Conservation (phyloP, 2,888 invertebrate genomes). For the Blastobasis adustella region DNA sequence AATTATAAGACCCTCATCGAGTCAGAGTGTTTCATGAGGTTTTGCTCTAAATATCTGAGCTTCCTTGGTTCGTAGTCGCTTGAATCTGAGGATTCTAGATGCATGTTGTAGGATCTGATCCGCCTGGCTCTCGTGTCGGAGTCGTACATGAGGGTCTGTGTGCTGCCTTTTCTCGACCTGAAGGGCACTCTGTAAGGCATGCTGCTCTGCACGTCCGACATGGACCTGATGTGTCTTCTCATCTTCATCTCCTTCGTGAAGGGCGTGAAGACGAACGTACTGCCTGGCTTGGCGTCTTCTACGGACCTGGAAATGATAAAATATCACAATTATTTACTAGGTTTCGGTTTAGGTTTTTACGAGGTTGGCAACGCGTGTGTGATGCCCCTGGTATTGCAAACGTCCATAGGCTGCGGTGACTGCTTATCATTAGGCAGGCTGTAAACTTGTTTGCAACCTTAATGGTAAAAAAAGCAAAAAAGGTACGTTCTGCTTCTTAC, state of each 20-base stretch:
- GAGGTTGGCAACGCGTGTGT: too few relatives aligned
- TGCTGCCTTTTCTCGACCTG: constrained; percentile 46
- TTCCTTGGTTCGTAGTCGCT: constrained; percentile 52
- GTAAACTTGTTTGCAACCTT: too few relatives aligned
- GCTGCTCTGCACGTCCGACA: constrained; percentile 67
- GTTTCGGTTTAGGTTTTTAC: not conserved
- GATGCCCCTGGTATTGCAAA: too few relatives aligned
- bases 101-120: constrained; percentile 39
- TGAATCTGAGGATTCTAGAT: constrained; percentile 57
- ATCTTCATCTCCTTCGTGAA: constrained; percentile 57
- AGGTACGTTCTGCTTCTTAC: too few relatives aligned
- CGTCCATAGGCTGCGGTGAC: too few relatives aligned
- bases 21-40: constrained; percentile 60
- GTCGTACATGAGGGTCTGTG: constrained; percentile 54
- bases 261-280: constrained; percentile 40
- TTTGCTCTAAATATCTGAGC: constrained; percentile 44
- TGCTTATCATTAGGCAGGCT: too few relatives aligned
- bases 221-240: constrained; percentile 61
- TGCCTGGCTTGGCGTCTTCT: constrained; percentile 39
- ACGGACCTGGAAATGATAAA: constrained; percentile 47
- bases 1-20: constrained; percentile 62
- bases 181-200: constrained; percentile 55
- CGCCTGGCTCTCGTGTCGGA: constrained; percentile 56
- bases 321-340: not conserved
- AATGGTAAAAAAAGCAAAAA: too few relatives aligned